A percentile compares a stretch with the other conserved stretches of the same genome.
phyloP scores from a whole-genome alignment of 2,888 invertebrate genomes.

The Lycia hirtaria region DNA sequence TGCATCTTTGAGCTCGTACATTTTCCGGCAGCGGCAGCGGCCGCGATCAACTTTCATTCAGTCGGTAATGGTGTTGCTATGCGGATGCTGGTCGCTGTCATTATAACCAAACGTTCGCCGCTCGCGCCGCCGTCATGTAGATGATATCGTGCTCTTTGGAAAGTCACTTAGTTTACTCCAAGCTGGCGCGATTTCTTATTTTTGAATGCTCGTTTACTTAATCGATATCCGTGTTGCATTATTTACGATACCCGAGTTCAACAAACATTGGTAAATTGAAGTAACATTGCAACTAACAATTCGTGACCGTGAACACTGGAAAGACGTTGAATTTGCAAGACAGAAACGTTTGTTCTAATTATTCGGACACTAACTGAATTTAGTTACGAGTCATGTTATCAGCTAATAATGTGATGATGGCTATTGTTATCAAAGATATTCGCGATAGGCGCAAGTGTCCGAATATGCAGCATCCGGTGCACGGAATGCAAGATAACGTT shows the following conservation, averaged over 20 bases:
- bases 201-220: conserved; percentile 43
- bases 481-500: conserved; percentile 25
- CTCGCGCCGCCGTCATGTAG: conserved; percentile 77
- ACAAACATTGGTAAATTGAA: background rate
- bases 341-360: background rate
- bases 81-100: conserved; percentile 79
- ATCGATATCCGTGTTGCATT: conserved; percentile 29
- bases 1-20: conserved; percentile 61
- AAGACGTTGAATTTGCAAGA: background rate
- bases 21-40: conserved; percentile 60
- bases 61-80: conserved; percentile 80
- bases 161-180: conserved; percentile 66
- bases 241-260: conserved; percentile 6
- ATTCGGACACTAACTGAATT: background rate
- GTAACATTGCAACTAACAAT: too few species aligned
- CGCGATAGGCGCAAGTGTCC: background rate
- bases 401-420: too few species aligned
- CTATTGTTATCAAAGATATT: background rate
- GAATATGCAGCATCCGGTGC: conserved; percentile 5
- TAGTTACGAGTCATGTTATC: too few species aligned
- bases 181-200: conserved; percentile 52
- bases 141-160: conserved; percentile 81
- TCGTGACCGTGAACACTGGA: background rate
- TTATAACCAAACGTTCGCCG: conserved; percentile 76
- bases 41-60: conserved; percentile 83